Evolutionary conservation across 2,113 vertebrate genomes (phyloP), one percentile per base, ranked within the genome.

Genomic region (Thryonomys swinderianus): DNA sequence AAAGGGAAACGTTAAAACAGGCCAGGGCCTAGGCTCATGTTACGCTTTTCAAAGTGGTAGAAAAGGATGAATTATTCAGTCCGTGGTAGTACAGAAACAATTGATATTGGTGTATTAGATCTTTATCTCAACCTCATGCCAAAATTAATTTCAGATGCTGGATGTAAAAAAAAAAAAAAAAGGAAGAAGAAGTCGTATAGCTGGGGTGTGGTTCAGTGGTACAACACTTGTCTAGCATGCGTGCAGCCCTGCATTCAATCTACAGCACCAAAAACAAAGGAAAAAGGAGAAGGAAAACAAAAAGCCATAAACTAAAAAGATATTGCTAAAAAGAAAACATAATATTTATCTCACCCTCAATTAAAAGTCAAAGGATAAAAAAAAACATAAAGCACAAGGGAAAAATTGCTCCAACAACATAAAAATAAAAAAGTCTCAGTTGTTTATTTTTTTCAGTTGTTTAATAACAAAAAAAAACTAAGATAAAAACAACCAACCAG

Each of bases 281-380:
- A 11, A 30, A 30, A 13, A 17, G 7, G 21, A 61, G n/a, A 34
- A 40, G 11, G 55, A 25, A 25, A 3, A 45, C 21, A 76, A 48
- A 81, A 86, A 89, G 30, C 9, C 51, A 74, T 76, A 87, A 95
- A 91, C n/a, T 59, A 81, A 25, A 37, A 57, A 81, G 34, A 81
- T 25, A 42, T 59, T 76, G 55, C 42, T 62, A 62, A 37, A 34
- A 76, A 80, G 69, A 85, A 94, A 91, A 86, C 64, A 85, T 30
- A 87, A 21, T 53, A 80, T 45, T 81, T 88, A 91, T 30, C 25
- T 96, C 27, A 59, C 51, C 32, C 73, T 91, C 74, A 90, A 71
- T 79, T 83, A 48, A 85, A 81, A 7, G n/a, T 40, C 18, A 27
- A 94, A 86, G 30, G n/a, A 87, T 32, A 82, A 93, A 61, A 57